Base-by-base conservation (phyloP, 2,888 invertebrate species). In the Drosophila infuscata region DNA sequence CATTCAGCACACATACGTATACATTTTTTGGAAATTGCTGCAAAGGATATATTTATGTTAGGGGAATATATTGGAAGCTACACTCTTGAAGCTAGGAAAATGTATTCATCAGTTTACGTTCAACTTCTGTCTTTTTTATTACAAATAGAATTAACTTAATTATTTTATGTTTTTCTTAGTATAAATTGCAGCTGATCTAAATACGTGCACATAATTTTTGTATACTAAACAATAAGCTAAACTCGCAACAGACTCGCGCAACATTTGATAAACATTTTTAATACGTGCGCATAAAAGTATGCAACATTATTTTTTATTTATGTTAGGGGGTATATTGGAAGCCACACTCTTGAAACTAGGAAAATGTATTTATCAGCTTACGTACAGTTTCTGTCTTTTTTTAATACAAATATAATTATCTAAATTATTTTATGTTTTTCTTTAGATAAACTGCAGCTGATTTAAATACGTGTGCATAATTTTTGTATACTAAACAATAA, bases 211-310 rank as follows among this genome's bases (percentile, higher is more conserved):
- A 25, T 17, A n/a, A n/a, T 41, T 20, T 5, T 5, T 7, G 25
- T 46, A 46, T 15, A 25, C 46, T 25, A 46, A 81, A 73, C 71
- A 70, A 62, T n/a, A 38, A 29, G 3, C 30, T n/a, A 12, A 38
- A 38, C 15, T 9, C 17, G 29, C 38, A 29, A 15, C 0, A 25
- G 0, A 65, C 61, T 62, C 65, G 60, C 65, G 17, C 35, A 35
- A 62, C 60, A 67, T 54, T 68, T 68, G 68, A 81, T 68, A 79
- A 7, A 46, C 72, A 85, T 77, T 72, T 75, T 74, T 76, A 73
- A 71, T 81, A 70, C 68, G 69, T 76, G 77, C 79, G 74, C 81
- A 66, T 30, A 77, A 87, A 78, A 84, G 79, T 79, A 79, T 85
- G 79, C 82, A 60, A 73, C 66, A 73, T 67, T 77, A 70, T 83